phyloP scores from a whole-genome alignment of 2,113 vertebrate genomes.

The Eurypyga helias region DNA sequence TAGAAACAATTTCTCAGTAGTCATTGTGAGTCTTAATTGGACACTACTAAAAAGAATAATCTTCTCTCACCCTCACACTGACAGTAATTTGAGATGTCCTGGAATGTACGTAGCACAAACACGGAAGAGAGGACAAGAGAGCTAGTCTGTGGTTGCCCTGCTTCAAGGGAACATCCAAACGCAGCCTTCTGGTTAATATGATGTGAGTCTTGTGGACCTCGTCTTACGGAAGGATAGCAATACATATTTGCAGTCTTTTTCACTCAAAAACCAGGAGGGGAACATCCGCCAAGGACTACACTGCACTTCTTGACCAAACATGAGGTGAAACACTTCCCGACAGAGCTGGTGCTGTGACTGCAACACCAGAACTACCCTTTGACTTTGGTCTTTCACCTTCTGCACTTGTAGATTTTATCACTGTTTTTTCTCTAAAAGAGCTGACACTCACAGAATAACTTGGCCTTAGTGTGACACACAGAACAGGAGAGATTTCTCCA shows the following conservation, averaged over 20 bases:
- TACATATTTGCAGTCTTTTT: not conserved
- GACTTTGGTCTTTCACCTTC: not conserved
- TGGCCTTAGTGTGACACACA: accelerated
- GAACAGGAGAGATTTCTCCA: not conserved
- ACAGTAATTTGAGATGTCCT: not conserved
- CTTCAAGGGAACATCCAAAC: not conserved
- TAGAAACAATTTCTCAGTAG: not conserved
- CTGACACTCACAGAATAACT: not conserved
- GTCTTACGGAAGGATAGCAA: not conserved
- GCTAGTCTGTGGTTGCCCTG: not conserved
- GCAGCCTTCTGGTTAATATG: not conserved
- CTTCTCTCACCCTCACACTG: not conserved
- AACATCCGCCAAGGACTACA: not conserved
- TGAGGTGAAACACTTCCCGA: not conserved
- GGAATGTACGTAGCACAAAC: not conserved
- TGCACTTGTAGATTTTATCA: not conserved
- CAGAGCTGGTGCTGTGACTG: not conserved
- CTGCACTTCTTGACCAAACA: not conserved
- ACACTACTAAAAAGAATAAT: not conserved
- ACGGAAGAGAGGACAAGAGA: not conserved
- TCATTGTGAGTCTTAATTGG: not conserved
- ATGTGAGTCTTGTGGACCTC: not conserved
- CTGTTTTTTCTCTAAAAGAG: not conserved
- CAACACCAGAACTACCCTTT: not conserved
- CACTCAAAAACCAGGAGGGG: not conserved